phyloP scores from a whole-genome alignment of 2,113 vertebrate species.

The Rhinolophus sinicus region DNA sequence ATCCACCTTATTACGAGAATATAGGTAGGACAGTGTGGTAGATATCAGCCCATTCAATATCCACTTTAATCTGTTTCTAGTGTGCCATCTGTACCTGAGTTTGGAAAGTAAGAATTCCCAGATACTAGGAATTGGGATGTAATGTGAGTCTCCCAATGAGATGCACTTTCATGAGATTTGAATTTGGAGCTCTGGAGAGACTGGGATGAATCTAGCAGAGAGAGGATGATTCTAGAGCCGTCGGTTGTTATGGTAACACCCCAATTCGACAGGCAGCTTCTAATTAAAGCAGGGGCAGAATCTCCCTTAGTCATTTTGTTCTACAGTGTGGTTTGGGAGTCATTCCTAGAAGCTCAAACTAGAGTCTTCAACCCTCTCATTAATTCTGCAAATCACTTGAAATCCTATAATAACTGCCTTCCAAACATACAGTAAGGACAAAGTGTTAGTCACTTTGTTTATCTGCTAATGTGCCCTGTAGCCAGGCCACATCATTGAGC shows the following conservation, averaged over 20 bases:
- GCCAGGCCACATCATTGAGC: neutral
- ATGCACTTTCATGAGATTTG: neutral
- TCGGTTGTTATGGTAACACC: neutral
- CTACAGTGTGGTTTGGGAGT: neutral
- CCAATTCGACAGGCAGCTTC: neutral
- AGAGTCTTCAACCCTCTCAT: neutral
- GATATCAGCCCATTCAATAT: neutral
- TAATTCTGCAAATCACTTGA: neutral
- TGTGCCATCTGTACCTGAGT: too few species aligned
- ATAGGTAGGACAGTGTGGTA: neutral
- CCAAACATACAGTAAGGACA: neutral
- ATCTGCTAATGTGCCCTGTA: neutral
- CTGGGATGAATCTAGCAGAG: neutral
- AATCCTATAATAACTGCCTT: neutral
- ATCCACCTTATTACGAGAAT: neutral
- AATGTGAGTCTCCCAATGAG: neutral
- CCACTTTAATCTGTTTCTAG: neutral
- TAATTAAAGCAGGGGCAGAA: neutral
- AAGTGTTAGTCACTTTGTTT: neutral
- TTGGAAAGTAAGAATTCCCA: neutral
- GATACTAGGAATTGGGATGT: neutral
- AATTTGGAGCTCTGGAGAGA: neutral
- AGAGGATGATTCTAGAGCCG: neutral
- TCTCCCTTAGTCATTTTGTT: too few species aligned
- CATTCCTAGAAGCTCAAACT: neutral